These are phyloP conservation scores for Oncorhynchus clarkii DNA, from an alignment of 2,113 vertebrate species.

Conservation along the genomic window DNA sequence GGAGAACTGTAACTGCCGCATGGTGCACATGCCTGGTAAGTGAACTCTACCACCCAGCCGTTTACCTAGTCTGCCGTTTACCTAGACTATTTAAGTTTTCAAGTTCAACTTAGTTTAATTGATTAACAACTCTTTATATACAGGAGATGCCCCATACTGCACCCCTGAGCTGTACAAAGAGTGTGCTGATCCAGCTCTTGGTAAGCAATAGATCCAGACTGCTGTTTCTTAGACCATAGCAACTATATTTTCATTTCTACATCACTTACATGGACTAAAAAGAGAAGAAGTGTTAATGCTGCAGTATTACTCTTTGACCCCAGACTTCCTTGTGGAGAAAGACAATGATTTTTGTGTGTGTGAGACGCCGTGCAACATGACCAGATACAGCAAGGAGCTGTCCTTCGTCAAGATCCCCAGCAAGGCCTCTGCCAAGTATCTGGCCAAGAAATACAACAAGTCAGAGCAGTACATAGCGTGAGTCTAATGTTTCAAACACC, in stretches of 20 bases:
- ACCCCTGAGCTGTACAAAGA: slow-evolving; percentile 97
- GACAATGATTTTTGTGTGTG: slow-evolving; percentile 95
- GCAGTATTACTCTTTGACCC: slow-evolving; percentile 24
- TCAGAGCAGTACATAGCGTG: slow-evolving; percentile 97
- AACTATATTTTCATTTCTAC: slow-evolving; percentile 10
- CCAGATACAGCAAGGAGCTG: slow-evolving; percentile 94
- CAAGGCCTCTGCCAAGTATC: slow-evolving; percentile 95
- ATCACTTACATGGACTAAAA: neutral
- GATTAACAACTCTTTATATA: slow-evolving; percentile 1
- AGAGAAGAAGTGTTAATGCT: slow-evolving; percentile 24
- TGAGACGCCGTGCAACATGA: slow-evolving; percentile 96
- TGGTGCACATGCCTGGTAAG: slow-evolving; percentile 98
- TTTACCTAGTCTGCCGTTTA: too few relatives aligned
- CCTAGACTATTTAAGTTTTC: neutral
- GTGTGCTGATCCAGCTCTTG: slow-evolving; percentile 93
- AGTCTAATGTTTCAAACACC: slow-evolving; percentile 36
- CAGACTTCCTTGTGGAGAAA: slow-evolving; percentile 94
- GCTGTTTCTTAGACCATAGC: neutral
- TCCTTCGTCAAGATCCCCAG: slow-evolving; percentile 99
- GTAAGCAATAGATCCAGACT: slow-evolving; percentile 70
- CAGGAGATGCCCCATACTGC: slow-evolving; percentile 95
- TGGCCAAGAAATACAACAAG: slow-evolving; percentile 99
- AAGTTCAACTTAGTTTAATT: slow-evolving; percentile 16
- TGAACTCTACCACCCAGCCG: neutral
- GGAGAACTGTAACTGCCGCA: slow-evolving; percentile 99